Percentiles rank a stretch among this genome's conserved stretches.
Conservation (phyloP, 2,888 invertebrate species). For the Dolichomitus sp. region DNA sequence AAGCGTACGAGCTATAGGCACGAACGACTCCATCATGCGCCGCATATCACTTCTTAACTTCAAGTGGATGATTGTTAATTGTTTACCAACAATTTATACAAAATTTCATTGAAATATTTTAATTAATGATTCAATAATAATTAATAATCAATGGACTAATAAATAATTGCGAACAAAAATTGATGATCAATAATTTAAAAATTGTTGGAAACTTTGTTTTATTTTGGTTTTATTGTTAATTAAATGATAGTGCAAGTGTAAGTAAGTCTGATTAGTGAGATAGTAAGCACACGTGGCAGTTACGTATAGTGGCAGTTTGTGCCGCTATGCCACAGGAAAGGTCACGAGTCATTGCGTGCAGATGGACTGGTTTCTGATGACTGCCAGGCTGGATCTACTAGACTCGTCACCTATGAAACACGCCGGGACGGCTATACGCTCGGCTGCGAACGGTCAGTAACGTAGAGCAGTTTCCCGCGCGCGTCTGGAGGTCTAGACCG, state of each 20-base stretch:
- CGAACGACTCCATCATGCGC: no score
- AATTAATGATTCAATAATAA: no score
- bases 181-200: no score
- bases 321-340: background rate
- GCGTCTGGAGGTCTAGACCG: conserved; percentile 82
- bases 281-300: conserved; percentile 13
- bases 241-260: background rate
- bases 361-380: conserved; percentile 21
- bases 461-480: conserved; percentile 71
- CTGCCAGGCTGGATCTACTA: conserved; percentile 20
- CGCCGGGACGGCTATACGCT: conserved; percentile 26
- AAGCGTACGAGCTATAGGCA: conserved; percentile 7
- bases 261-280: background rate
- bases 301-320: background rate
- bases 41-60: no score
- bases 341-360: conserved; percentile 24
- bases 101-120: no score
- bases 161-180: no score
- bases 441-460: conserved; percentile 61
- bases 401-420: conserved; percentile 29
- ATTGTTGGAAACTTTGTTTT: background rate
- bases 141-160: no score
- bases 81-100: no score
- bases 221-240: background rate
- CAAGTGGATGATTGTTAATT: no score